A percentile compares a stretch with the other conserved stretches of the same genome.
phyloP scores from a whole-genome alignment of 2,113 vertebrate genomes.

The Dolichotis patagonum region DNA sequence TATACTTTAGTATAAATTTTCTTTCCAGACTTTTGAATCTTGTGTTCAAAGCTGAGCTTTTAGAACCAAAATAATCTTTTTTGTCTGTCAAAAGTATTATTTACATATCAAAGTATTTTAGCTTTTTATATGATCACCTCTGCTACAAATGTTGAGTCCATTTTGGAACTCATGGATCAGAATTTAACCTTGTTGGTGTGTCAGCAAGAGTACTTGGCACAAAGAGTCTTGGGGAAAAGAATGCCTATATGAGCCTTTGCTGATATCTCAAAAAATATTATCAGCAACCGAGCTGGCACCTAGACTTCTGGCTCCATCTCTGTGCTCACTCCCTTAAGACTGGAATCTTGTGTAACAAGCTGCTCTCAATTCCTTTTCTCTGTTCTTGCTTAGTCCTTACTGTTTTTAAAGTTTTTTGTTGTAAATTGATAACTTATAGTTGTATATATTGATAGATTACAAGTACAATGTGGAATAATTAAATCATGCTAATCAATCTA shows the following conservation, averaged over 20 bases:
- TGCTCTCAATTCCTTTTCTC: not conserved
- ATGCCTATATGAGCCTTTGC: not conserved
- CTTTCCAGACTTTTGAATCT: slow-evolving; percentile 2
- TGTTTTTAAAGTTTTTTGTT: not conserved
- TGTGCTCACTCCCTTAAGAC: not conserved
- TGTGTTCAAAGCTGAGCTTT: slow-evolving; percentile 25
- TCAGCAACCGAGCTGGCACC: not conserved
- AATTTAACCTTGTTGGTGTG: not conserved
- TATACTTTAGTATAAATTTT: not conserved
- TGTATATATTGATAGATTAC: not conserved
- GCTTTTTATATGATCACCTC: slow-evolving; percentile 37
- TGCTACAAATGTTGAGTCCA: not conserved
- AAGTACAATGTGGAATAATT: not conserved
- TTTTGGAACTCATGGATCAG: not conserved
- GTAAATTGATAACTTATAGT: slow-evolving; percentile 5
- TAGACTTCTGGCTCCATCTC: not conserved
- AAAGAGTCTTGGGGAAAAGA: not conserved
- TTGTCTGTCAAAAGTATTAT: slow-evolving; percentile 15
- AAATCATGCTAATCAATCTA: not conserved
- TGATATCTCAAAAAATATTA: not conserved
- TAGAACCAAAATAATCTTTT: slow-evolving; percentile 36
- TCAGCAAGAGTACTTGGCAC: not conserved
- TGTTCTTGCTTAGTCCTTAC: not conserved
- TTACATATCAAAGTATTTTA: slow-evolving; percentile 23
- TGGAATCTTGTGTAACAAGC: not conserved